Evolutionary conservation across 2,113 vertebrate genomes (phyloP).

Genomic region (Cryptomyrus ogoouensis): DNA sequence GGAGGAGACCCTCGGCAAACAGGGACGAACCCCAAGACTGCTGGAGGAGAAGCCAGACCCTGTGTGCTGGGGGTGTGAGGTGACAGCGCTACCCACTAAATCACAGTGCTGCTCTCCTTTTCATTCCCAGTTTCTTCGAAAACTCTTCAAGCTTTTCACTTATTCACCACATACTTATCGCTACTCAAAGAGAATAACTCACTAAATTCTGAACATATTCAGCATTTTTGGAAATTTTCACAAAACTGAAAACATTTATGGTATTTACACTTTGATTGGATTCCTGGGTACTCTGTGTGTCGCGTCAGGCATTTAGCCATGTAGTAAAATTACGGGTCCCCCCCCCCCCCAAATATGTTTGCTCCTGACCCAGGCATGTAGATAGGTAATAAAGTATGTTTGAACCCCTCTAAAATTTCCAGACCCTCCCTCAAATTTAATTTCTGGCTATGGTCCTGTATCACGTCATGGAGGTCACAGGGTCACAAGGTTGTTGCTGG

Average conservation of each 20-base stretch:
- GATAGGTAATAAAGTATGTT: neutral
- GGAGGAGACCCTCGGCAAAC: neutral
- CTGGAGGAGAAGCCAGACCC: neutral
- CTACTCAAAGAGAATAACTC: neutral
- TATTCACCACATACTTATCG: neutral
- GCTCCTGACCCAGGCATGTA: neutral
- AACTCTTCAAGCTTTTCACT: neutral
- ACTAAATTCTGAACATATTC: neutral
- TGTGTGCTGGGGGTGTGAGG: neutral
- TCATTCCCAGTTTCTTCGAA: neutral
- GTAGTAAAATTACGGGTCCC: neutral
- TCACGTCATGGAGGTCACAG: neutral
- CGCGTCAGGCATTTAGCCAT: neutral
- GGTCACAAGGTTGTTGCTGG: neutral
- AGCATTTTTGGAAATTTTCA: neutral
- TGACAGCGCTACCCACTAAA: neutral
- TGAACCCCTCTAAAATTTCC: neutral
- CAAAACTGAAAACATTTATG: neutral
- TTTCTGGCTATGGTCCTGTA: neutral
- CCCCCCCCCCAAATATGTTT: neutral
- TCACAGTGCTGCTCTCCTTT: neutral
- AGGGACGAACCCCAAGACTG: neutral
- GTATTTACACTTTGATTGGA: neutral
- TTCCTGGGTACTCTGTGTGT: neutral
- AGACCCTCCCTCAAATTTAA: neutral